A percentile compares a stretch with the other conserved stretches of the same genome.
phyloP scores from a whole-genome alignment of 2,113 vertebrate species.

The Alligator sinensis region DNA sequence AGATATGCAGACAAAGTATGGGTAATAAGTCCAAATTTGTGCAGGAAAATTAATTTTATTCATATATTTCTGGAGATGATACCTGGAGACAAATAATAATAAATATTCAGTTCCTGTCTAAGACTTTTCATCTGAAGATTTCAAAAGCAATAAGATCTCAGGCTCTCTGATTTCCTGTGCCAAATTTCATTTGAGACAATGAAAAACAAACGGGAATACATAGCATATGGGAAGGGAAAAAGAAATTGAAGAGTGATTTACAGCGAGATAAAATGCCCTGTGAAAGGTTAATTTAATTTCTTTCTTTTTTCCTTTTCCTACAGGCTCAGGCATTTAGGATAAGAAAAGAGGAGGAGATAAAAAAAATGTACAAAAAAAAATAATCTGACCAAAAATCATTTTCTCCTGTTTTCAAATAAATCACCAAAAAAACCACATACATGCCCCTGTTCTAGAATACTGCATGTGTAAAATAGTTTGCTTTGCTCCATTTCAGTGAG shows the following conservation, averaged over 20 bases:
- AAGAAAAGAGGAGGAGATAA: not conserved
- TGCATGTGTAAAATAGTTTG: not conserved
- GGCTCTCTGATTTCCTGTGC: not conserved
- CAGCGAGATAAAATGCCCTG: not conserved
- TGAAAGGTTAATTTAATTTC: not conserved
- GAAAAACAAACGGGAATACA: not conserved
- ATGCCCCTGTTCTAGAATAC: not conserved
- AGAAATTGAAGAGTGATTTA: not conserved
- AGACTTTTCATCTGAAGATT: not conserved
- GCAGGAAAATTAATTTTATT: slow-evolving; percentile 61
- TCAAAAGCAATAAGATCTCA: not conserved
- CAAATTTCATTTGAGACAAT: not conserved
- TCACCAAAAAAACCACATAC: too few species aligned
- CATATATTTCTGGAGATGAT: slow-evolving; percentile 16
- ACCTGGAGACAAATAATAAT: not conserved
- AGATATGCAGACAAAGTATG: slow-evolving; percentile 42
- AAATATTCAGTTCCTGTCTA: not conserved
- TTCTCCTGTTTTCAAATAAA: not conserved
- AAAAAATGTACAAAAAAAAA: not conserved
- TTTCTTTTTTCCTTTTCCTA: not conserved
- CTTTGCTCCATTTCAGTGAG: not conserved
- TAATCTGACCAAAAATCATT: not conserved
- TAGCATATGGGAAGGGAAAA: not conserved
- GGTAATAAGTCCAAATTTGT: slow-evolving; percentile 47
- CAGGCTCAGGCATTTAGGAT: not conserved